Percentiles rank a stretch among this genome's conserved stretches.
Conservation (phyloP, 2,113 vertebrate species). For the Poecile atricapillus region DNA sequence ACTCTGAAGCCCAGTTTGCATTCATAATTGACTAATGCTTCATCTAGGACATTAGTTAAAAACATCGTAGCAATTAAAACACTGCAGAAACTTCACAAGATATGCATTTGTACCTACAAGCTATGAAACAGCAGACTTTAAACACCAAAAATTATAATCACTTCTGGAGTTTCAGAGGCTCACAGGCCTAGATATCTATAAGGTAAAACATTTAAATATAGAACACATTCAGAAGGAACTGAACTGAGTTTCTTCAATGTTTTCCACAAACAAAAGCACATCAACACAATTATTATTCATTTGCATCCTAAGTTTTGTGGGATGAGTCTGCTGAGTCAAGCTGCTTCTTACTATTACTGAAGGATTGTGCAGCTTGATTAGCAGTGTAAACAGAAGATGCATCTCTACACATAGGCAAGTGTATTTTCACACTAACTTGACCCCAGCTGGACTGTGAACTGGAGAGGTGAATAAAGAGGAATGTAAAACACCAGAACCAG, state of each 20-base stretch:
- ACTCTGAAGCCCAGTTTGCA: conserved; percentile 13
- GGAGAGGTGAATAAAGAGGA: neutral
- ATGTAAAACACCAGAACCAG: neutral
- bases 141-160: neutral
- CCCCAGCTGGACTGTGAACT: neutral
- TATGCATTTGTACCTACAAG: neutral
- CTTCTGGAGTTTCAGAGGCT: neutral
- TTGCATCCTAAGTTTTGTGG: neutral
- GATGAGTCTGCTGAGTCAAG: neutral
- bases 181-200: neutral
- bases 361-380: neutral
- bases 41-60: conserved; percentile 14
- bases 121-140: neutral
- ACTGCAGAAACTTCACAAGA: neutral
- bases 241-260: neutral
- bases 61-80: neutral
- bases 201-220: neutral
- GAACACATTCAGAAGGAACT: neutral
- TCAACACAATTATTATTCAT: neutral
- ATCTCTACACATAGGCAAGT: neutral
- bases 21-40: conserved; percentile 19
- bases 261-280: neutral
- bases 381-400: neutral
- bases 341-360: neutral
- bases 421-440: neutral